Evolutionary conservation across 2,113 vertebrate species (phyloP).

Genomic region (Oncorhynchus kisutch): DNA sequence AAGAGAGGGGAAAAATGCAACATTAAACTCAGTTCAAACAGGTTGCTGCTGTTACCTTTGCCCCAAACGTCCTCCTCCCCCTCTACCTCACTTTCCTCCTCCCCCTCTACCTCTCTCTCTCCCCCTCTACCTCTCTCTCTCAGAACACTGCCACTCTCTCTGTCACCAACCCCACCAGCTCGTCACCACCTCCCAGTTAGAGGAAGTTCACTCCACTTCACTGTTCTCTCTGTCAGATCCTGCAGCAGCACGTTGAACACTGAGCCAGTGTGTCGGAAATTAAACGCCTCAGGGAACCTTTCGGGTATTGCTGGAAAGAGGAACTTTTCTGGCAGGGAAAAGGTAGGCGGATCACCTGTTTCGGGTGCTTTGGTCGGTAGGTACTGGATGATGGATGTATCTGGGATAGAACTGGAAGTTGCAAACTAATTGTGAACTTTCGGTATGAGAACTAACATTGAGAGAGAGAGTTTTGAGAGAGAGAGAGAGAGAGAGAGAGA

Average conservation of each 20-base stretch:
- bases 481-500: neutral
- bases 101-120: neutral
- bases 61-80: neutral
- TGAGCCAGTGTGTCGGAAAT: neutral
- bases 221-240: neutral
- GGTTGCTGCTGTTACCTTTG: neutral
- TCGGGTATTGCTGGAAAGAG: neutral
- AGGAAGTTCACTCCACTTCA: constrained; percentile 22
- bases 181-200: constrained; percentile 5
- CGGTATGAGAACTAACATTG: neutral
- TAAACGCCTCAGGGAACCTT: neutral
- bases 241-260: neutral
- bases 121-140: neutral
- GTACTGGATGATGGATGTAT: neutral
- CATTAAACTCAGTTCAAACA: neutral
- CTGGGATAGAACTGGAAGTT: neutral
- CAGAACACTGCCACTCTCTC: neutral
- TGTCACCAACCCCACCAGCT: neutral
- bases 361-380: no score
- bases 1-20: neutral
- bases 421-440: no score
- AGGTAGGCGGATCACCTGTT: neutral
- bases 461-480: neutral
- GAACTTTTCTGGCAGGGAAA: neutral
- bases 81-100: neutral